These are phyloP conservation scores for Passer domesticus DNA, from an alignment of 2,113 vertebrate species.

Conservation along the genomic window DNA sequence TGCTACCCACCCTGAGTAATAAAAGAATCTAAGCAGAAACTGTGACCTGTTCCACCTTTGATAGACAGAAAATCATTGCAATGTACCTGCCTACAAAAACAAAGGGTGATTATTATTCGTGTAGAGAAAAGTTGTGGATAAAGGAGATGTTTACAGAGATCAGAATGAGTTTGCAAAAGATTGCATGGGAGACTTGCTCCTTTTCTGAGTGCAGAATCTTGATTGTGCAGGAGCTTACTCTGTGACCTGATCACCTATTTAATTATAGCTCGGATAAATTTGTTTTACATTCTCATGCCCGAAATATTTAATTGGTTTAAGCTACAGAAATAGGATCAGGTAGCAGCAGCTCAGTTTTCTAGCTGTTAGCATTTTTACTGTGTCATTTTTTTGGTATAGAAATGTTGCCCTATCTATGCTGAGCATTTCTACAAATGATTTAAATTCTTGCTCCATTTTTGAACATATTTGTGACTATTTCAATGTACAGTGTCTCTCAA, in stretches of 20 bases:
- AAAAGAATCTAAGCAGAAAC: neutral
- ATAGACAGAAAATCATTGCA: neutral
- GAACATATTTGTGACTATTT: neutral
- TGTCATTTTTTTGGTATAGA: neutral
- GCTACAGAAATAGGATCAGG: neutral
- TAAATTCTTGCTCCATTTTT: neutral
- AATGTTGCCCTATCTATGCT: neutral
- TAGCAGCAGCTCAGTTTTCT: neutral
- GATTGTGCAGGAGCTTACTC: neutral
- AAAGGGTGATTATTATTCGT: neutral
- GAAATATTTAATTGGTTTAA: constrained; percentile 1
- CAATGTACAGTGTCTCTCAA: neutral
- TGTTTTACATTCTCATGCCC: neutral
- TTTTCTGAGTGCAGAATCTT: neutral
- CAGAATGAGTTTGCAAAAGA: constrained; percentile 11
- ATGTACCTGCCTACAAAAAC: neutral
- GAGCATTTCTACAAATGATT: accelerated
- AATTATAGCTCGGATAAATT: constrained; percentile 12
- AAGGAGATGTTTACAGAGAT: constrained; percentile 24
- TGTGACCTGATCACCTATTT: neutral
- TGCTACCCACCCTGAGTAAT: neutral
- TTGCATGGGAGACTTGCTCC: neutral
- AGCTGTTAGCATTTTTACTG: neutral
- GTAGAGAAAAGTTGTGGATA: neutral
- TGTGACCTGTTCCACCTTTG: neutral